These are phyloP conservation scores for Patella caerulea DNA, from an alignment of 2,888 invertebrate genomes.

Conservation along the genomic window DNA sequence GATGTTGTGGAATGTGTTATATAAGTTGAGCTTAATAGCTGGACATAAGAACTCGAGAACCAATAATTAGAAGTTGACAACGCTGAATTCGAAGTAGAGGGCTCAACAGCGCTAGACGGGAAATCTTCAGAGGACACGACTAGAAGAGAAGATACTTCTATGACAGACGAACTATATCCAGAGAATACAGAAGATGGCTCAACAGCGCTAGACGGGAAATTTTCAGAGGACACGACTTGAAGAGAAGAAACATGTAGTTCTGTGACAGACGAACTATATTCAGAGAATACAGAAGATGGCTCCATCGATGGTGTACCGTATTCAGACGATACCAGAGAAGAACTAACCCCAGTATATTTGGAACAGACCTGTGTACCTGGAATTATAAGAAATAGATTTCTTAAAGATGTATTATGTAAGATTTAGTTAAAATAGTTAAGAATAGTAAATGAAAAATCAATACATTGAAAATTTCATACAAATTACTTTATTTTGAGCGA, in stretches of 20 bases:
- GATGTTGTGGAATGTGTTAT: neutral
- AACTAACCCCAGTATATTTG: neutral
- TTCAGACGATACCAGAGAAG: neutral
- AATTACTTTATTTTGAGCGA: too few relatives aligned
- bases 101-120: neutral
- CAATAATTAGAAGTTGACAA: neutral
- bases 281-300: neutral
- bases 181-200: neutral
- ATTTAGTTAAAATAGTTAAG: too few relatives aligned
- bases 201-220: neutral
- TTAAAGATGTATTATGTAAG: neutral
- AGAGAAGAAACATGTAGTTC: neutral
- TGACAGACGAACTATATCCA: neutral
- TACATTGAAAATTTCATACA: too few relatives aligned
- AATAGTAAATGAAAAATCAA: too few relatives aligned
- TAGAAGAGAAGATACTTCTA: neutral
- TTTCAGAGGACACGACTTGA: neutral
- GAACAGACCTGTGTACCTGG: neutral
- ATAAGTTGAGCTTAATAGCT: neutral
- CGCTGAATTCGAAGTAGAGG: neutral
- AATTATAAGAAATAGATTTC: neutral
- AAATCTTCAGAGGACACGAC: neutral
- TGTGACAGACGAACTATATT: neutral
- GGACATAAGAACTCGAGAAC: neutral
- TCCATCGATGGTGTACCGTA: too few relatives aligned